Conservation (phyloP, 2,113 vertebrate genomes). For the Nycticebus coucang region DNA sequence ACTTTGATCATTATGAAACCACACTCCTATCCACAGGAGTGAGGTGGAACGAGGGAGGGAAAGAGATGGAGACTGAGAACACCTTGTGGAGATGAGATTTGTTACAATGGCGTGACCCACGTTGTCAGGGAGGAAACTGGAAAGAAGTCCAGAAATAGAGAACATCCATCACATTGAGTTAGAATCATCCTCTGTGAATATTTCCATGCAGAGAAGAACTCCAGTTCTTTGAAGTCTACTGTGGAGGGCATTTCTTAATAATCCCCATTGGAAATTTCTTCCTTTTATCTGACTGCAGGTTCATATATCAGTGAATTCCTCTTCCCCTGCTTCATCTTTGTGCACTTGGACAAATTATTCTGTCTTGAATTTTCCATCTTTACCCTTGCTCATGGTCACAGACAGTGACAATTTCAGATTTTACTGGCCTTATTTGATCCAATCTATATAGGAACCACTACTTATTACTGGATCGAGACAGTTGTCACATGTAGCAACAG, state of each 20-base stretch:
- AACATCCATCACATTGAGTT: no score
- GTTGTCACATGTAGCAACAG: background rate
- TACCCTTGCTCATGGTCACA: background rate
- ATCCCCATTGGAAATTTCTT: background rate
- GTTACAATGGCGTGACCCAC: background rate
- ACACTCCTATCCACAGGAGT: background rate
- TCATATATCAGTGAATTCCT: background rate
- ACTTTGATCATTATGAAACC: background rate
- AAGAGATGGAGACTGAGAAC: background rate
- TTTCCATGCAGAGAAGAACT: background rate
- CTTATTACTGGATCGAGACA: conserved; percentile 23
- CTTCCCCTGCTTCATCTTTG: background rate
- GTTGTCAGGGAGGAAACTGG: no score
- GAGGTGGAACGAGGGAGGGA: rapidly evolving
- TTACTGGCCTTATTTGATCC: conserved; percentile 64
- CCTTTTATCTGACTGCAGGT: background rate
- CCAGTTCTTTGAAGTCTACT: background rate
- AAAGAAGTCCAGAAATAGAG: no score
- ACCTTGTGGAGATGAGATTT: background rate
- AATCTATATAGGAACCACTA: conserved; percentile 57
- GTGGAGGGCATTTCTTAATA: background rate
- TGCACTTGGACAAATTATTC: background rate
- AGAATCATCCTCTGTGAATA: no score
- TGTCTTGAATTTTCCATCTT: background rate
- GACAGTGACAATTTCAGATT: background rate